These are phyloP conservation scores for Spisula subtruncata DNA, from an alignment of 2,888 invertebrate genomes.

Conservation along the genomic window DNA sequence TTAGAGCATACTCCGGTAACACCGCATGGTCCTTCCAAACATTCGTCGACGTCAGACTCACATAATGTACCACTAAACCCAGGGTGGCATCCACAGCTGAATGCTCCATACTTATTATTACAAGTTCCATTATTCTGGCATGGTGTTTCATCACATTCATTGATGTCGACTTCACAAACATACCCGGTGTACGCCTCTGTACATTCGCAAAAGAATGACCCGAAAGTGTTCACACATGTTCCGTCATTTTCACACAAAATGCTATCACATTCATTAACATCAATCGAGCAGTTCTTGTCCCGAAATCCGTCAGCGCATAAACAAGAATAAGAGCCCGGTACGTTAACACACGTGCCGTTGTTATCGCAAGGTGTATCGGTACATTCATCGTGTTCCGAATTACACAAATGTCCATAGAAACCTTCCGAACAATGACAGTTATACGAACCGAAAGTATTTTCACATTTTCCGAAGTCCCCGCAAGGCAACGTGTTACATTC, in stretches of 20 bases:
- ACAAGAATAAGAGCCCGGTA: constrained; percentile 52
- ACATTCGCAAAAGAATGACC: constrained; percentile 51
- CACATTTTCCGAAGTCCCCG: constrained; percentile 39
- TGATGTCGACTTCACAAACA: constrained; percentile 49
- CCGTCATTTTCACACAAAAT: constrained; percentile 60
- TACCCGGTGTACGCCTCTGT: constrained; percentile 43
- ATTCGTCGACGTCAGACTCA: constrained; percentile 54
- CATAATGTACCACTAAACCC: constrained; percentile 44
- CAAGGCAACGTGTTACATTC: constrained; percentile 70
- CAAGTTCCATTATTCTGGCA: constrained; percentile 37
- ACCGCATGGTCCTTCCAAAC: constrained; percentile 37
- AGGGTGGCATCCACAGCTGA: constrained; percentile 22
- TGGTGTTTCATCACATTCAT: constrained; percentile 42
- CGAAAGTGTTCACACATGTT: constrained; percentile 34
- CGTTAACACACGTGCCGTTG: constrained; percentile 38
- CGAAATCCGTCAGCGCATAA: background rate
- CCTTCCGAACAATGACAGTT: constrained; percentile 44
- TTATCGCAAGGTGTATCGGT: constrained; percentile 30
- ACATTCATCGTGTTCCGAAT: constrained; percentile 49
- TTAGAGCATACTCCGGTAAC: constrained; percentile 44
- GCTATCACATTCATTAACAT: constrained; percentile 51
- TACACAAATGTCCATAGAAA: constrained; percentile 44
- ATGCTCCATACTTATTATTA: constrained; percentile 31
- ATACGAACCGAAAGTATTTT: constrained; percentile 43
- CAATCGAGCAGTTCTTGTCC: constrained; percentile 27